Base-by-base conservation (phyloP, 2,888 invertebrate genomes). In the Eudemis profundana region DNA sequence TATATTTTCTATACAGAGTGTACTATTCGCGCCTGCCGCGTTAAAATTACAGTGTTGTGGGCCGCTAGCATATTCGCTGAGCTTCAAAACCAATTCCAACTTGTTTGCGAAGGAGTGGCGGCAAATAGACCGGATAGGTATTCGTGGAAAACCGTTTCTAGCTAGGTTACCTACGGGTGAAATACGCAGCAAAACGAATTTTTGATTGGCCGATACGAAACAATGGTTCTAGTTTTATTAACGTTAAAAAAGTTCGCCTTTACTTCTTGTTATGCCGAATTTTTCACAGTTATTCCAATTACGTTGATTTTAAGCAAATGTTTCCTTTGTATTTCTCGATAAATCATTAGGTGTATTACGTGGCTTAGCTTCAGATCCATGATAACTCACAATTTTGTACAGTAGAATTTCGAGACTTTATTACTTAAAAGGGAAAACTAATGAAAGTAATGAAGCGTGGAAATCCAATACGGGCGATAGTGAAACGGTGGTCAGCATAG, bases 11-110 rank as follows among this genome's bases (percentile, higher is more conserved):
- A 29, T 12, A n/a, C 14, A 7, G 0, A 19, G 27, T 29, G 44
- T 44, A 29, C 19, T 27, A 23, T 63, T 50, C 23, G 17, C 36
- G 36, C 44, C 17, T 23, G 57, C n/a, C 19, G 23, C 57, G 27
- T 44, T 50, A 64, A 59, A 63, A 64, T 57, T 19, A 44, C 42
- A 33, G 40, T 57, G 23, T 50, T 42, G 44, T 27, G 36, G 53
- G 36, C 53, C 61, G 51, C 59, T 14, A 63, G 66, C 74, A 67
- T 69, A 75, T 78, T 78, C 81, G 79, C 82, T 83, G 83, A 84
- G 86, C 86, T 83, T 82, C 83, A 78, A 87, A 87, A 87, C 85
- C 87, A 88, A 87, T 88, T 87, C 84, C 75, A 75, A 79, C 76
- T 82, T 86, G 84, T 87, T 87, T 87, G 86, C 84, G 78, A 78